These are phyloP conservation scores for Villa cingulata DNA, from an alignment of 2,888 invertebrate species.

Conservation along the genomic window DNA sequence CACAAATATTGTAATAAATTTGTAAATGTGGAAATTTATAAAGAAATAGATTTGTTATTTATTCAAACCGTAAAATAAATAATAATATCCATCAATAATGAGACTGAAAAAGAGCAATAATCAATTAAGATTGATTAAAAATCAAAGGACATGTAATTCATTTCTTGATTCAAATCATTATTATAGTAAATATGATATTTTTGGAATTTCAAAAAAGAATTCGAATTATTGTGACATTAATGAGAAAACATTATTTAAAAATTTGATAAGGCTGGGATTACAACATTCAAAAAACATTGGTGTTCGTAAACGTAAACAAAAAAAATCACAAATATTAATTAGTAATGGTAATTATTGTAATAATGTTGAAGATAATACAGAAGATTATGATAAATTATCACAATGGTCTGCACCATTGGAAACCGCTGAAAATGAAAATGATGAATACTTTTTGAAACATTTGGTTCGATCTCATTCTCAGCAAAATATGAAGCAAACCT, in stretches of 20 bases:
- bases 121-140: not conserved
- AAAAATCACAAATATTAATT: not conserved
- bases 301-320: not conserved
- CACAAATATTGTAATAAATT: no score
- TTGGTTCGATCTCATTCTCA: constrained; percentile 1
- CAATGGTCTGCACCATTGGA: constrained; percentile 1
- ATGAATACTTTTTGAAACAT: not conserved
- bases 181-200: not conserved
- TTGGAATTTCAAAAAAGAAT: not conserved
- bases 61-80: not conserved
- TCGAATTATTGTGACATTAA: not conserved
- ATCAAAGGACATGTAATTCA: not conserved
- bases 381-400: not conserved
- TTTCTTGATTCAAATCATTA: not conserved
- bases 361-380: not conserved
- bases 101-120: not conserved
- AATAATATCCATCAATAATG: not conserved
- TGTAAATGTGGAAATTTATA: constrained; percentile 4
- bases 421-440: not conserved
- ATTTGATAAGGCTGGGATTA: no score
- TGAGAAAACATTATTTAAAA: no score
- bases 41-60: not conserved
- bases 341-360: no score
- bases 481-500: not conserved
- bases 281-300: not conserved